Base-by-base conservation (phyloP, 1,140 invertebrate species). In the Bombus impatiens region DNA sequence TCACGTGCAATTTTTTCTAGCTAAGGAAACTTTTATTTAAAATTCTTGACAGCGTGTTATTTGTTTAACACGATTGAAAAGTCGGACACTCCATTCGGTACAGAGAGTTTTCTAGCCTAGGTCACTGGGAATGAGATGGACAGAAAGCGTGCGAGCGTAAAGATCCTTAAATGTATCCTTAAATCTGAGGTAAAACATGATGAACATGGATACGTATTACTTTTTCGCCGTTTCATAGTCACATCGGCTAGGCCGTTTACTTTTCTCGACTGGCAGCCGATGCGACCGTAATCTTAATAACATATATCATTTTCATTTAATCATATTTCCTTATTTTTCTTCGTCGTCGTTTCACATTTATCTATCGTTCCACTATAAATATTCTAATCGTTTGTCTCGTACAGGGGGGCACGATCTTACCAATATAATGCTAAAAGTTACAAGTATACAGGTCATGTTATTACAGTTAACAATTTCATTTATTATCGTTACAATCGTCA, bases 351-450 rank as follows among this genome's bases (percentile, higher is more conserved):
- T 82, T 79, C 80, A 78, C 82, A 71, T n/a, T 82, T 88, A 78
- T 74, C 86, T 90, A 90, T 90, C 89, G 87, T 89, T 82, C 88
- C 70, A 88, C 83, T 90, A 89, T 91, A 80, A 80, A 74, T 84
- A 93, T 91, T 90, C 91, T 93, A 91, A 90, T 91, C 90, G 88
- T 87, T 93, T 90, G 85, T 79, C 90, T 87, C 92, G 92, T 91
- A 90, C 86, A 92, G 94, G 59, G 88, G 94, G 92, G 87, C 92
- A 92, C 92, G 91, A 94, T 92, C 94, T 95, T 95, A 95, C 94
- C 92, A 94, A 95, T 95, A 94, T 94, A 94, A 95, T 94, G 93
- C 94, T 95, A 95, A 94, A 94, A 93, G 94, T 95, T 95, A 95
- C 93, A 94, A 94, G 92, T 94, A 94, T 93, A 94, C 88, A 93